Conservation (phyloP, 2,113 vertebrate species). For the Nipponia nippon region DNA sequence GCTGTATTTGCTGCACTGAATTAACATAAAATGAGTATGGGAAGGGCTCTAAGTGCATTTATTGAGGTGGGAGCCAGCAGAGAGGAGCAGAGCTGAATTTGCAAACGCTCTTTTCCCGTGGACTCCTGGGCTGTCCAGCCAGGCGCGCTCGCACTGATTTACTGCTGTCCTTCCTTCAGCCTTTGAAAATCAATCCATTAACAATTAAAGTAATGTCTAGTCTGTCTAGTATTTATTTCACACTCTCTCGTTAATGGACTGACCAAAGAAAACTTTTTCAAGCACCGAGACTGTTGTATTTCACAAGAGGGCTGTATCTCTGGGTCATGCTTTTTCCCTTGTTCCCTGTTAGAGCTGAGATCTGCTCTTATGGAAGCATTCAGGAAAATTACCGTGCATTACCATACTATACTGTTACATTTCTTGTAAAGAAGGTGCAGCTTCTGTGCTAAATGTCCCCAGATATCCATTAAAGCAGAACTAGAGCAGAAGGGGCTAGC, state of each 20-base stretch:
- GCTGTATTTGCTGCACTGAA: background rate
- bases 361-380: background rate
- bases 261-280: background rate
- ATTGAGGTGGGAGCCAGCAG: conserved; percentile 2
- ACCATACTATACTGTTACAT: background rate
- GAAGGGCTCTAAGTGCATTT: conserved; percentile 8
- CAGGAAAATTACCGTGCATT: background rate
- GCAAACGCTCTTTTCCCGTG: background rate
- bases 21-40: background rate
- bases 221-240: background rate
- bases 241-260: background rate
- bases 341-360: background rate
- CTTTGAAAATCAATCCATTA: conserved; percentile 36
- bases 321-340: background rate
- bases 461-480: background rate
- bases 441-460: background rate
- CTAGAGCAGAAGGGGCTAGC: background rate
- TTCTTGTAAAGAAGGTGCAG: background rate
- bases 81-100: conserved; percentile 29
- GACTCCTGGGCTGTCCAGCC: background rate
- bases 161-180: conserved; percentile 32
- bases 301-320: background rate
- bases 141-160: background rate
- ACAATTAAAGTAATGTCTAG: conserved; percentile 28
- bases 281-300: background rate